Evolutionary conservation across 1,140 invertebrate genomes (phyloP).

Genomic region (Papilio glaucus): DNA sequence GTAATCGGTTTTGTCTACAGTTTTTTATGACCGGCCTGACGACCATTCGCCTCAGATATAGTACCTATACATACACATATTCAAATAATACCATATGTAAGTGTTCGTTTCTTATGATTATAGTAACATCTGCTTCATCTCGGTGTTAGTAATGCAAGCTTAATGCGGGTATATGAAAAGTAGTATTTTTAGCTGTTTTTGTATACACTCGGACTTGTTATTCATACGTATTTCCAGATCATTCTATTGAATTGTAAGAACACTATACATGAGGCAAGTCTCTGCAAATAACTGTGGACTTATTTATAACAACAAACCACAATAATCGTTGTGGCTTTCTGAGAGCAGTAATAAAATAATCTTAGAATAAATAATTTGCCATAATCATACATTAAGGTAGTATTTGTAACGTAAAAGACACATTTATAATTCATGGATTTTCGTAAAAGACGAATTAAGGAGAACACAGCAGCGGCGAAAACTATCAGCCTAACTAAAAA

Average conservation of each 20-base stretch:
- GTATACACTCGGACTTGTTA: background rate
- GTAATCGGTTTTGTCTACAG: too few species aligned
- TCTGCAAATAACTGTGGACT: background rate
- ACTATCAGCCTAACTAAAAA: too few species aligned
- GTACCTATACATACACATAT: background rate
- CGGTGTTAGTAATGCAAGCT: background rate
- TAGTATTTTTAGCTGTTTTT: background rate
- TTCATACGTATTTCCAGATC: background rate
- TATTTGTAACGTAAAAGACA: too few species aligned
- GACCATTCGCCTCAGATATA: too few species aligned
- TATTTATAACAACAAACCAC: conserved; percentile 2
- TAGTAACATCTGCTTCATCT: background rate
- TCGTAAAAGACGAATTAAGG: too few species aligned
- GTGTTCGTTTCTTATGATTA: background rate
- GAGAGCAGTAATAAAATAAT: background rate
- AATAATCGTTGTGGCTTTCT: background rate
- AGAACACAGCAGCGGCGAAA: too few species aligned
- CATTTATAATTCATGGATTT: too few species aligned
- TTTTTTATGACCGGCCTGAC: too few species aligned
- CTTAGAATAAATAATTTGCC: background rate
- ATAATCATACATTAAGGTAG: background rate
- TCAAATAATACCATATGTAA: background rate
- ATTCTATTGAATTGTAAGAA: too few species aligned
- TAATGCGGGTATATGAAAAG: background rate
- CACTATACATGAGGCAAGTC: background rate